phyloP scores from a whole-genome alignment of 2,797 vertebrate species.

The Oryzias sinensis region DNA sequence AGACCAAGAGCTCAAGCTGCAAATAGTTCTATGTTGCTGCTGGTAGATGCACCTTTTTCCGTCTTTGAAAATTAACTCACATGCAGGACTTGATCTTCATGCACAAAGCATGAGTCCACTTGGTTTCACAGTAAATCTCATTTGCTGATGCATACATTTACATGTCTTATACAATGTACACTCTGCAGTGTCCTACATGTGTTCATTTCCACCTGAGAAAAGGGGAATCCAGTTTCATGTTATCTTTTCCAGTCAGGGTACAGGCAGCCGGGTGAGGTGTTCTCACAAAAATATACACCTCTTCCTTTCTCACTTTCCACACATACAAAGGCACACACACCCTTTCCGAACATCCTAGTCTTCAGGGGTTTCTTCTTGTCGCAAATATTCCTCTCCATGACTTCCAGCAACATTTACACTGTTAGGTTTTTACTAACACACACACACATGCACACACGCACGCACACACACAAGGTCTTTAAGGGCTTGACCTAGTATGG shows the following conservation, averaged over 20 bases:
- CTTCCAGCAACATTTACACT: constrained; percentile 35
- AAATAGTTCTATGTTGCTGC: too few relatives aligned
- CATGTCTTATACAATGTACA: background rate
- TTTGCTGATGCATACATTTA: background rate
- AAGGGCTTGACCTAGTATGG: constrained; percentile 13
- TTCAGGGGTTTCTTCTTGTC: constrained; percentile 75
- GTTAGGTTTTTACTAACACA: background rate
- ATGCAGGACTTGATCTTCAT: too few relatives aligned
- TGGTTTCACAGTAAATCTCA: too few relatives aligned
- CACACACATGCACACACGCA: background rate
- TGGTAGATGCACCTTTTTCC: too few relatives aligned
- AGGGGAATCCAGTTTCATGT: constrained; percentile 61
- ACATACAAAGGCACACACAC: constrained; percentile 36
- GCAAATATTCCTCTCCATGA: constrained; percentile 68
- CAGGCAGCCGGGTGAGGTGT: constrained; percentile 65
- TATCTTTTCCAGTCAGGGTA: constrained; percentile 74
- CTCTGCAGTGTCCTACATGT: background rate
- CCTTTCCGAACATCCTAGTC: constrained; percentile 66
- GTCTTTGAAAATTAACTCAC: too few relatives aligned
- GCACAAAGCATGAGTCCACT: too few relatives aligned
- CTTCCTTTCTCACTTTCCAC: constrained; percentile 55
- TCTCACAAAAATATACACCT: constrained; percentile 74
- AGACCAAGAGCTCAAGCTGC: too few relatives aligned
- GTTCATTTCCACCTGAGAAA: constrained; percentile 29
- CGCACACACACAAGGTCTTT: background rate